These are phyloP conservation scores for Clanis bilineata DNA, from an alignment of 2,888 invertebrate species.

Conservation along the genomic window DNA sequence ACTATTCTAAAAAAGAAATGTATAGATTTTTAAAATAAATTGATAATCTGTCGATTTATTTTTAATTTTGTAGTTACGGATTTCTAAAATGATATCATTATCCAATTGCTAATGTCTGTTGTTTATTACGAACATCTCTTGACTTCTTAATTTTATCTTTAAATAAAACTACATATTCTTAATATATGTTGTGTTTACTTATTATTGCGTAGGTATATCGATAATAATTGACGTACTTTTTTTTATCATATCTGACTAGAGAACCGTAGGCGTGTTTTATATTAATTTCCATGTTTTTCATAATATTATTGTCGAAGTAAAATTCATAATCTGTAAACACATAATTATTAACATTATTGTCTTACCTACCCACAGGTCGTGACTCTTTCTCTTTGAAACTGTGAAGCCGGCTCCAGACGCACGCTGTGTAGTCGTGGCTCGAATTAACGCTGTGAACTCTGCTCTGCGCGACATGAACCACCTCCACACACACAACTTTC, in stretches of 20 bases:
- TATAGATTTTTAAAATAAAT: too few relatives aligned
- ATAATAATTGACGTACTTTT: slow-evolving; percentile 1
- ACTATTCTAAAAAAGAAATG: too few relatives aligned
- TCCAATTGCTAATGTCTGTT: neutral
- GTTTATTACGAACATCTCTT: neutral
- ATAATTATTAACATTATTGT: neutral
- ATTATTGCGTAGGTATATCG: neutral
- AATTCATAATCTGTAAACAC: neutral
- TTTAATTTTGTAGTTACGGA: neutral
- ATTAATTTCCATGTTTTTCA: neutral
- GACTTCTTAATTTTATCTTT: neutral
- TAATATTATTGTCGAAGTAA: neutral
- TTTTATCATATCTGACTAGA: neutral
- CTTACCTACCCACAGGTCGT: too few relatives aligned
- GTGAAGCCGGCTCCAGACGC: too few relatives aligned
- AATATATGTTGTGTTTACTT: neutral
- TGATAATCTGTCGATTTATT: neutral
- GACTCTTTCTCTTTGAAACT: too few relatives aligned
- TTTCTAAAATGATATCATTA: neutral
- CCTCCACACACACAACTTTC: too few relatives aligned
- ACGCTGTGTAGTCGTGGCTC: too few relatives aligned
- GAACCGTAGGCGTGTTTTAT: neutral
- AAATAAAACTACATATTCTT: neutral
- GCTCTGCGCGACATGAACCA: too few relatives aligned
- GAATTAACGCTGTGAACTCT: too few relatives aligned